phyloP scores from a whole-genome alignment of 1,140 invertebrate genomes.

The Aphelinus atriplicis region DNA sequence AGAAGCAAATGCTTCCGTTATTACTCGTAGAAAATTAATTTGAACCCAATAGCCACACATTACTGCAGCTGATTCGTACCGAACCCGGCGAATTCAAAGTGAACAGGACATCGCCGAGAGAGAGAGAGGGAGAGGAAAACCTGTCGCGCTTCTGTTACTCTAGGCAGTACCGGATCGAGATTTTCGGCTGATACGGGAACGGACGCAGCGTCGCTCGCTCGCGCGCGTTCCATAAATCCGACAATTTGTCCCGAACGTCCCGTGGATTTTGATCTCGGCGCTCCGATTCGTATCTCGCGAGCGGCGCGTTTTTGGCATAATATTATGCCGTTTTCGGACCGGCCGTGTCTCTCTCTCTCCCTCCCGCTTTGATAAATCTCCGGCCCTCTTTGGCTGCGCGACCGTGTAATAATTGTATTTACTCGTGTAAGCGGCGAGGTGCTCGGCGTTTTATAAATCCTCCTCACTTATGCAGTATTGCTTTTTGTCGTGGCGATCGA shows the following conservation, averaged over 20 bases:
- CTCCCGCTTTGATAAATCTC: slow-evolving; percentile 13
- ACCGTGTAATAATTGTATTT: too few relatives aligned
- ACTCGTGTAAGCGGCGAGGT: too few relatives aligned
- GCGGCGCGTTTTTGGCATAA: slow-evolving; percentile 52
- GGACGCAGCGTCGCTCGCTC: slow-evolving; percentile 45
- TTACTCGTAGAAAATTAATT: too few relatives aligned
- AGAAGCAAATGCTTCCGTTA: too few relatives aligned
- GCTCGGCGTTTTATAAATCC: too few relatives aligned
- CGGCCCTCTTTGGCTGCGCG: neutral
- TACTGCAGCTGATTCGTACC: too few relatives aligned
- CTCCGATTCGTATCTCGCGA: slow-evolving; percentile 52
- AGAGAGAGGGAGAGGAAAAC: neutral
- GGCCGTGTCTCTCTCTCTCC: neutral
- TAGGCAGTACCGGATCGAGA: too few relatives aligned
- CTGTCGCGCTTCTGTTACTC: neutral
- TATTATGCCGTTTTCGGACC: slow-evolving; percentile 52
- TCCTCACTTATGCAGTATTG: too few relatives aligned
- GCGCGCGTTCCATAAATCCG: slow-evolving; percentile 62
- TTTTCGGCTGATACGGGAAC: slow-evolving; percentile 43
- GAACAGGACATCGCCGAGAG: too few relatives aligned
- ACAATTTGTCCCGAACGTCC: slow-evolving; percentile 62
- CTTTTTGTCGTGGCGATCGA: too few relatives aligned
- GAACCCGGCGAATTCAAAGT: too few relatives aligned
- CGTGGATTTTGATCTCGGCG: slow-evolving; percentile 59
- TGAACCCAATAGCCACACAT: too few relatives aligned